A percentile compares a stretch with the other conserved stretches of the same genome.
Evolutionary conservation across 2,113 vertebrate species (phyloP).

Genomic region (Rhinoderma darwinii): DNA sequence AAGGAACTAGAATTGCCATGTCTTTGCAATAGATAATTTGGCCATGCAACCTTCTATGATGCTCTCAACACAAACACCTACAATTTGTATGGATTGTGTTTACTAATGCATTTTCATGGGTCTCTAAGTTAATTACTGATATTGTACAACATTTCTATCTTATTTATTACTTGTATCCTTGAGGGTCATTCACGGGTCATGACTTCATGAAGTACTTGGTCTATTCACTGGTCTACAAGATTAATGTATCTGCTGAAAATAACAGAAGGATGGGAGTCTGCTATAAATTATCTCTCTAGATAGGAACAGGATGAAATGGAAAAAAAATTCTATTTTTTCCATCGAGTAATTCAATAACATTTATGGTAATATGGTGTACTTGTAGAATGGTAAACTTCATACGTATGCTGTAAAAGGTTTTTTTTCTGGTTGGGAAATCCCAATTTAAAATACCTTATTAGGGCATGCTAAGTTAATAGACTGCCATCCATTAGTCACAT

Average conservation of each 20-base stretch:
- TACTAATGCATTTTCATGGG: neutral
- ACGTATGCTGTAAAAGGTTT: no score
- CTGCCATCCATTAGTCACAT: no score
- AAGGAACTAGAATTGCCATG: neutral
- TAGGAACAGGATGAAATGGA: neutral
- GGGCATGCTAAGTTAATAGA: no score
- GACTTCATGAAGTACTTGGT: neutral
- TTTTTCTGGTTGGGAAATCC: no score
- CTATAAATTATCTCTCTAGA: neutral
- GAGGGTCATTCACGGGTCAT: neutral
- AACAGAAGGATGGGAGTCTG: neutral
- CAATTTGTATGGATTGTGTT: neutral
- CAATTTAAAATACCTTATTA: no score
- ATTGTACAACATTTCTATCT: neutral
- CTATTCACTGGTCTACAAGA: neutral
- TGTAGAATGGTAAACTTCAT: no score
- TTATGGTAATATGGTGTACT: no score
- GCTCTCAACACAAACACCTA: neutral
- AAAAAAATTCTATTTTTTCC: no score
- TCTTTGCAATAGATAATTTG: neutral
- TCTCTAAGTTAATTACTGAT: neutral
- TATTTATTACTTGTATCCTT: neutral
- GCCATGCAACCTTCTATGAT: neutral
- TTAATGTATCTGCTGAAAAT: neutral
- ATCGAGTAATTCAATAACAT: no score